Base-by-base conservation (phyloP, 2,888 invertebrate genomes). In the Machimus atricapillus region DNA sequence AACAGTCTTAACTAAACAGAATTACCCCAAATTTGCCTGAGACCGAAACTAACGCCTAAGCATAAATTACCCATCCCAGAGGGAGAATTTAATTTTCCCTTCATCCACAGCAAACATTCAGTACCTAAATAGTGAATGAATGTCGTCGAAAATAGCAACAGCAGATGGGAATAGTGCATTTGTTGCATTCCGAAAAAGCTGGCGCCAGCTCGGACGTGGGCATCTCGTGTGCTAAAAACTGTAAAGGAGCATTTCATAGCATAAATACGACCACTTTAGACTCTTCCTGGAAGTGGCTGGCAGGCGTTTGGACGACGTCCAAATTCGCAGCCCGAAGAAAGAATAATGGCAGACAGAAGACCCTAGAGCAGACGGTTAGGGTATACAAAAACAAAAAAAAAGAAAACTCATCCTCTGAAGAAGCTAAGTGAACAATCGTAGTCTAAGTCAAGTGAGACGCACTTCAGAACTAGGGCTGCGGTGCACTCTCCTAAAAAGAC, bases 101-200 rank as follows among this genome's bases (percentile, higher is more conserved):
- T 79, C 52, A 52, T 56, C 79, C 31, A 43, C 3, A 6, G 52
- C 43, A 79, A 79, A 79, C 79, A 52, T 79, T 23, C 66, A 66
- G 66, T 66, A n/a, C n/a, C n/a, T n/a, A 66, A 19, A 66, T 5
- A 23, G 8, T 66, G 66, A 0, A 27, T 27, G 79, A 23, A 79
- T 52, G 23, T 79, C 46, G 79, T 52, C 79, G 23, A 79, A 79
- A 79, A 79, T 79, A 79, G 79, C 46, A 79, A 46, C 79, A 79
- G 27, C 79, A 46, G 27, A 19, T 66, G 8, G 66, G 9, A 12
- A 12, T 27, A 23, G 66, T 79, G 79, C 79, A 79, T 79, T 79
- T 79, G 79, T 79, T 79, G 79, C 79, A 79, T 79, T 31, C 79
- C 19, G 31, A 52, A 79, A 79, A 79, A 66, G 40, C 52, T 52